These are phyloP conservation scores for Anoura caudifer DNA, from an alignment of 2,113 vertebrate species.

Conservation along the genomic window DNA sequence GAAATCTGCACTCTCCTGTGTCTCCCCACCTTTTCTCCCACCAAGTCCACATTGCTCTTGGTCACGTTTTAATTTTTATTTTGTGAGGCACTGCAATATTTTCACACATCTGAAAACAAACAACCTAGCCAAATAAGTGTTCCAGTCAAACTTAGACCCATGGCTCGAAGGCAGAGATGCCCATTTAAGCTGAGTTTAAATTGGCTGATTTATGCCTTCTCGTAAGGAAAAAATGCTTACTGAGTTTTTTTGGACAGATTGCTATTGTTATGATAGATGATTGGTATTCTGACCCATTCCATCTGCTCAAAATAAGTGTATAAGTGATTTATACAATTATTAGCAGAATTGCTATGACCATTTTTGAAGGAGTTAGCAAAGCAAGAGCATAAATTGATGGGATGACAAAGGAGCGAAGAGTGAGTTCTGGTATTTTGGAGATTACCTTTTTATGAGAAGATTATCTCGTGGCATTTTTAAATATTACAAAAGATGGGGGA, in stretches of 20 bases:
- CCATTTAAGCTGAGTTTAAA: neutral
- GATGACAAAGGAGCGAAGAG: neutral
- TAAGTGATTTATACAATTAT: neutral
- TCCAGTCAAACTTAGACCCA: neutral
- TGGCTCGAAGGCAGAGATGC: neutral
- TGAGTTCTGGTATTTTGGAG: neutral
- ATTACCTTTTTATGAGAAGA: neutral
- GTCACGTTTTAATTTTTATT: slow-evolving; percentile 21
- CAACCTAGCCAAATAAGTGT: neutral
- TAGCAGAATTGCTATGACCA: neutral
- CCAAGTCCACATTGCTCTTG: neutral
- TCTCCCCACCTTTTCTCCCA: neutral
- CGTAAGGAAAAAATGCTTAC: neutral
- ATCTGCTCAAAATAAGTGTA: neutral
- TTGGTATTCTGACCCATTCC: neutral
- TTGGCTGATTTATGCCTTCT: neutral
- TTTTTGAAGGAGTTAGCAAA: neutral
- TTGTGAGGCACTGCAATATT: neutral
- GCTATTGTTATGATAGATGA: neutral
- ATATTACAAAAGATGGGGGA: neutral
- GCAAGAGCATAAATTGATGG: neutral
- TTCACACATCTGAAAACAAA: neutral
- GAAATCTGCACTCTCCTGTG: neutral
- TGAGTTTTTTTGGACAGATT: neutral
- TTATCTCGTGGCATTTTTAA: neutral